Base-by-base conservation (phyloP, 2,888 invertebrate genomes). In the Apodemia mormo region DNA sequence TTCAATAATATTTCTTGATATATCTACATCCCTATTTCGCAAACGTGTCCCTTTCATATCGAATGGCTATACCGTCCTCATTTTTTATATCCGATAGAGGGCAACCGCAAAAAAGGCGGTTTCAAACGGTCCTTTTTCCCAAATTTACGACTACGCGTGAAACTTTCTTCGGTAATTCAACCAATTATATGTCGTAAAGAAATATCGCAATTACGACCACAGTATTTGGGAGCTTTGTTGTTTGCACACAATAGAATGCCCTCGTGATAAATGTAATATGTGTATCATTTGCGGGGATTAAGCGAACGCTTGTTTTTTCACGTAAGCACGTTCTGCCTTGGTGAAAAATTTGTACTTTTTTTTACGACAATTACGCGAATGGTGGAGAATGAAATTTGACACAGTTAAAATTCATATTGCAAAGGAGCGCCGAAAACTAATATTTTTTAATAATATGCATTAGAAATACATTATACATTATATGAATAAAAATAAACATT, bases 101-200 rank as follows among this genome's bases (percentile, higher is more conserved):
- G 78, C 79, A 77, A 80, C 80, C 80, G 80, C 86, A 86, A 85
- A 85, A 86, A 85, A 77, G 79, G 79, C 80, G 77, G 78, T 80
- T 82, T 79, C 76, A 80, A 85, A 83, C 80, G 83, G 82, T 78
- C 82, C 83, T 83, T 84, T 86, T 87, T 85, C 81, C 54, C n/a
- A 71, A 75, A 76, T 75, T 76, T 74, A 77, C 73, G 75, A 74
- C 73, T 45, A 65, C 69, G 69, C 71, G 72, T 61, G 70, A 66
- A 72, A 74, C 22, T 49, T 10, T 65, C 67, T 70, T 66, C 64
- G 65, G 75, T 74, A 75, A 76, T 75, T 73, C 73, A 71, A 65
- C 71, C 78, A 78, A 78, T 78, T 76, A 75, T 71, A 68, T 65
- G 71, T 71, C 72, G 75, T 73, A 74, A 74, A 73, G 76, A 74